Evolutionary conservation across 1,140 invertebrate genomes (phyloP).

Genomic region (Lithobius niger): DNA sequence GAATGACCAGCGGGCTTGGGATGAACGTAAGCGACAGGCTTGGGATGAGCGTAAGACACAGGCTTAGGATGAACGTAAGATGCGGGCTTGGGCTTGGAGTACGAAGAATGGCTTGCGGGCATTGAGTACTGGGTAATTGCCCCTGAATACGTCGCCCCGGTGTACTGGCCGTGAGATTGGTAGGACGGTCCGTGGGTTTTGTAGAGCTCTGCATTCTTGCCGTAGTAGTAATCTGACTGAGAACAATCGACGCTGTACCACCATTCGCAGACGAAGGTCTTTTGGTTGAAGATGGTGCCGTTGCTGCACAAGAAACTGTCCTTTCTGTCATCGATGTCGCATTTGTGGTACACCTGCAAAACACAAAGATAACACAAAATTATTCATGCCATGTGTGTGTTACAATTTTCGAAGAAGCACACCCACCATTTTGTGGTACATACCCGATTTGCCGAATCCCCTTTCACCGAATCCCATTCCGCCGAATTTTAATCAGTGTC

Average conservation of each 20-base stretch:
- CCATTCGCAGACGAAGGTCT: constrained; percentile 62
- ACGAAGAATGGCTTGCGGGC: background rate
- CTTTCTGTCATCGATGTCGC: constrained; percentile 51
- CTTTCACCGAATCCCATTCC: too few relatives aligned
- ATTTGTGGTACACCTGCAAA: constrained; percentile 57
- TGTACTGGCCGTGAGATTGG: background rate
- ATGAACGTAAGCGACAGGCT: background rate
- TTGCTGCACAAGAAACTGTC: constrained; percentile 62
- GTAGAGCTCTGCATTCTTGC: constrained; percentile 37
- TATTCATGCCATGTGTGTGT: too few relatives aligned
- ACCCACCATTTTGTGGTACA: too few relatives aligned
- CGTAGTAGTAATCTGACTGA: constrained; percentile 46
- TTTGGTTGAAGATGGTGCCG: constrained; percentile 60
- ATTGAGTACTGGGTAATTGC: background rate
- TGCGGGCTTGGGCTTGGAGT: too few relatives aligned
- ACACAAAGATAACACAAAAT: background rate
- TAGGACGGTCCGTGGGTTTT: constrained; percentile 1
- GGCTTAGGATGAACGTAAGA: background rate
- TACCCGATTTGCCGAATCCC: too few relatives aligned
- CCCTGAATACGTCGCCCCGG: background rate
- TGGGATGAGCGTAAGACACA: background rate
- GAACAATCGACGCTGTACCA: constrained; percentile 72
- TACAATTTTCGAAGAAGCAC: too few relatives aligned
- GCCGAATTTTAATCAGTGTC: too few relatives aligned
- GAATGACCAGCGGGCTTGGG: background rate